Conservation (phyloP, 1,140 invertebrate genomes). For the Heliothis subflexa region DNA sequence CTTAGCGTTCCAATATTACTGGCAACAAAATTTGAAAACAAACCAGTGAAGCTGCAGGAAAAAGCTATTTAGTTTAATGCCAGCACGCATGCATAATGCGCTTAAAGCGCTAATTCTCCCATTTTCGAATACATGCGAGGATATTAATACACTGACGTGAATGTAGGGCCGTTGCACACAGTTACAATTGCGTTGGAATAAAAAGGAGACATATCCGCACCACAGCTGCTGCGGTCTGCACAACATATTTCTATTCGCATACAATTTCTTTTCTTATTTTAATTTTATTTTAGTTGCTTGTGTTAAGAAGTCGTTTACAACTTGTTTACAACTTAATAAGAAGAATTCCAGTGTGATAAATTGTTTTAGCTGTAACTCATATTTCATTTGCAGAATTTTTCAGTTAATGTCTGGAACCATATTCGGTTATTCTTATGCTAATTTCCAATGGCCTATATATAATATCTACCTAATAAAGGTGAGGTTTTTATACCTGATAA, state of each 20-base stretch:
- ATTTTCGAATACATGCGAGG: constrained; percentile 40
- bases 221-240: constrained; percentile 35
- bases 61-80: constrained; percentile 43
- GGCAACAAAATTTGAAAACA: constrained; percentile 1
- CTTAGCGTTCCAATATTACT: background rate
- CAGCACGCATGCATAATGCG: constrained; percentile 35
- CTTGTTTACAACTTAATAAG: constrained; percentile 35
- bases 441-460: too few species aligned
- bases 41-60: constrained; percentile 2
- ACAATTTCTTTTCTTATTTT: constrained; percentile 37
- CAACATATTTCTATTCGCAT: constrained; percentile 31
- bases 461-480: too few species aligned
- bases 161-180: constrained; percentile 22
- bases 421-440: too few species aligned
- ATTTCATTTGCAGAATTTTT: too few species aligned
- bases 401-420: too few species aligned
- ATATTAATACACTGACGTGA: constrained; percentile 36
- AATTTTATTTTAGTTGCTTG: constrained; percentile 16
- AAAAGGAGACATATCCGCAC: constrained; percentile 16
- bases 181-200: constrained; percentile 14
- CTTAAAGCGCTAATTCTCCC: constrained; percentile 34
- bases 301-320: constrained; percentile 12
- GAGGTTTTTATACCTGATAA: too few species aligned
- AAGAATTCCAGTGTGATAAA: background rate
- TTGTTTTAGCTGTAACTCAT: background rate